Evolutionary conservation across 2,113 vertebrate species (phyloP).

Genomic region (Axis porcinus): DNA sequence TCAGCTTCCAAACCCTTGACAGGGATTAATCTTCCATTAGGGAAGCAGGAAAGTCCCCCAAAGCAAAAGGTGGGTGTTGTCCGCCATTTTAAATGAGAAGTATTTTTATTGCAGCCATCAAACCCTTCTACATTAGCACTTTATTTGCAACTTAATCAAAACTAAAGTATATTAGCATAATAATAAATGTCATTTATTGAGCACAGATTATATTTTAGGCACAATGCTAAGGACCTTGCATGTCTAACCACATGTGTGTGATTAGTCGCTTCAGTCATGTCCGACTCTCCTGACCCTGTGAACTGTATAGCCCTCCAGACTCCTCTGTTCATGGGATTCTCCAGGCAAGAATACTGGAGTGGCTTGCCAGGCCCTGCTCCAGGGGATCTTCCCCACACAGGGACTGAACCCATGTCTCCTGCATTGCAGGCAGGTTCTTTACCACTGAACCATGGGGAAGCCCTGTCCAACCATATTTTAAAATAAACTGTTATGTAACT

Average conservation of each 20-base stretch:
- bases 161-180: background rate
- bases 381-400: background rate
- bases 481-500: background rate
- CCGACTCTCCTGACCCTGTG: background rate
- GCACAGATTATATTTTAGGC: background rate
- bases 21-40: conserved; percentile 50
- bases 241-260: background rate
- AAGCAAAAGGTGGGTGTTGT: background rate
- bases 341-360: background rate
- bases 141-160: background rate
- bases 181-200: background rate
- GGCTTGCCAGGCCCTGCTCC: background rate
- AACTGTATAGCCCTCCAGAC: background rate
- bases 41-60: background rate
- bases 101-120: background rate
- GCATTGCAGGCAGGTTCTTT: background rate
- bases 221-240: background rate
- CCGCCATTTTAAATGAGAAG: background rate
- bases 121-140: background rate
- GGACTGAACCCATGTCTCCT: background rate
- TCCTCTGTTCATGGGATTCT: background rate
- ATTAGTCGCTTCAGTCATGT: background rate
- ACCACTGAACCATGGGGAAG: background rate
- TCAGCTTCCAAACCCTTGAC: conserved; percentile 17
- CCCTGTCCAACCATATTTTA: background rate